Conservation (phyloP, 2,888 invertebrate genomes). For the Melanophora roralis region DNA sequence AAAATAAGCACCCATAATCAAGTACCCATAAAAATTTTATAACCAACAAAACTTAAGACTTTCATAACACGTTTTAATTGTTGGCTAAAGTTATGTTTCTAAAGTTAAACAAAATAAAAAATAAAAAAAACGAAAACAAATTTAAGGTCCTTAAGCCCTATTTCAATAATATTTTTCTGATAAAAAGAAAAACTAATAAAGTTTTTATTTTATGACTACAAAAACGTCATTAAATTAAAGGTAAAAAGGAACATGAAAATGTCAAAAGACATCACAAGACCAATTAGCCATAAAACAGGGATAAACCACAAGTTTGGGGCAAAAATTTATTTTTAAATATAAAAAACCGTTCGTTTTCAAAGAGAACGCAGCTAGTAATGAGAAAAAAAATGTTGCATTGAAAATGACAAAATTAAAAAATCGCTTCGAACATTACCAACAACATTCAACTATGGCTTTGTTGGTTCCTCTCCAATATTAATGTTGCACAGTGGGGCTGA, state of each 20-base stretch:
- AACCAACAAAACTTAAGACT: background rate
- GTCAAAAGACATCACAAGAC: background rate
- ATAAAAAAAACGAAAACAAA: background rate
- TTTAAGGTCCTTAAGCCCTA: background rate
- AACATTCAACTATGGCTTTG: slow-evolving; percentile 13
- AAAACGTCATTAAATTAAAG: slow-evolving; percentile 17
- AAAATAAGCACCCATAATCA: background rate
- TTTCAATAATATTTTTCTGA: background rate
- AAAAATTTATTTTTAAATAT: background rate
- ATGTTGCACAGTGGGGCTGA: background rate
- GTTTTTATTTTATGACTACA: background rate
- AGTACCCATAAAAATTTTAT: background rate
- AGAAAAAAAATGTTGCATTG: background rate
- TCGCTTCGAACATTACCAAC: slow-evolving; percentile 20
- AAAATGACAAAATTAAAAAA: slow-evolving; percentile 21
- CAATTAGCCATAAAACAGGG: background rate
- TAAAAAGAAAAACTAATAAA: background rate
- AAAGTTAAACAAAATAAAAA: background rate
- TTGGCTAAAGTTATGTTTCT: background rate
- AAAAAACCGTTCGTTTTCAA: background rate
- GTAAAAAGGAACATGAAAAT: background rate
- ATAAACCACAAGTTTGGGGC: background rate
- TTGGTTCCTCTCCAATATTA: background rate
- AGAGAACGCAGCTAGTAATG: too few relatives aligned
- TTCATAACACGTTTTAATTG: background rate